Base-by-base conservation (phyloP, 2,113 vertebrate species). In the Cyphotilapia sp. region DNA sequence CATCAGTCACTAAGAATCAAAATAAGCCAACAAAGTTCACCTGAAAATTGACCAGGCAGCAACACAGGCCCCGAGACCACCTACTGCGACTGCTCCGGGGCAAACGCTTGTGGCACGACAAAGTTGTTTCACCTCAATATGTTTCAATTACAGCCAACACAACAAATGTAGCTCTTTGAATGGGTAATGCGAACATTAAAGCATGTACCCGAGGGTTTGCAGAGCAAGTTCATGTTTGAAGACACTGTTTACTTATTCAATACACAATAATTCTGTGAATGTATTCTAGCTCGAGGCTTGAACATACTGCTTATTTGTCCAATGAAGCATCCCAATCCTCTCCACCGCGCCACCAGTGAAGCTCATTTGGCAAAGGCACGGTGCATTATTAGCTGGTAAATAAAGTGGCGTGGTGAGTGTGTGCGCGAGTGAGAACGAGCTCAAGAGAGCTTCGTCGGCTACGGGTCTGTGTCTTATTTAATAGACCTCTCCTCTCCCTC, bases 211-310 rank as follows among this genome's bases (percentile, higher is more conserved):
- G 38, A 74, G 91, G 92, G 90, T 85, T 66, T 27, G 38, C 82
- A 17, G 56, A 49, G 74, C 86, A 83, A 56, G 31, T 85, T 76
- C 84, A 7, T 91, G 85, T 92, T 87, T 87, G 86, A 87, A 91
- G 91, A 92, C 89, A 35, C 85, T 94, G 93, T 94, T 95, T 94
- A 93, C 93, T 92, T 93, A 92, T 86, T 94, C 92, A 82, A 84
- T 84, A 35, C 88, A 40, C 80, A 86, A 89, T 95, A 92, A 95
- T 95, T 92, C 89, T 22, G 66, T 9, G 80, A 94, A 92, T 87
- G 89, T 94, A 92, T 94, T 94, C 94, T 56, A 83, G 91, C 94
- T 88, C 17, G 16, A 71, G 92, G 91, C 91, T 89, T 19, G 59
- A 84, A 85, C 88, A 63, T 42, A 24, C 87, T 80, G 87, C 92